phyloP scores from a whole-genome alignment of 2,888 invertebrate genomes.

The Antitype chi region DNA sequence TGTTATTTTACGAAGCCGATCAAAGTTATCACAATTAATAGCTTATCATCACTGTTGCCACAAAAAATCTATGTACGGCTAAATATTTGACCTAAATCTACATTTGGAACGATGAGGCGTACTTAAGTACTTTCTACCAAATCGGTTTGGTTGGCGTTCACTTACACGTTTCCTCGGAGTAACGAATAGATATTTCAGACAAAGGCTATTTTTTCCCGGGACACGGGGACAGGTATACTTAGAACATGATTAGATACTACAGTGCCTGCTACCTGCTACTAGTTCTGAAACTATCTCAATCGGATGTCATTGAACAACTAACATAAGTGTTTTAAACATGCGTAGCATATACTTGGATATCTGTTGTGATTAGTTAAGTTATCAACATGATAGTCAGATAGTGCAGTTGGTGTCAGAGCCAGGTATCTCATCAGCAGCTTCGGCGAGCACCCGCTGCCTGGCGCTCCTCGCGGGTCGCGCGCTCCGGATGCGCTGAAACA shows the following conservation, averaged over 20 bases:
- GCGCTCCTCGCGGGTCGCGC: slow-evolving; percentile 25
- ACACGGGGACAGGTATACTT: not conserved
- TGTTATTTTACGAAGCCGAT: not conserved
- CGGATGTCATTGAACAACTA: slow-evolving; percentile 54
- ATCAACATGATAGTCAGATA: slow-evolving; percentile 67
- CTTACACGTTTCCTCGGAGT: not conserved
- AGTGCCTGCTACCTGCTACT: slow-evolving; percentile 25
- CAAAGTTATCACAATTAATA: slow-evolving; percentile 25
- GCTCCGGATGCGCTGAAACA: slow-evolving; percentile 46
- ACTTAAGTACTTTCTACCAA: not conserved
- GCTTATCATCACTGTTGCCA: slow-evolving; percentile 25
- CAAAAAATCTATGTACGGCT: not conserved
- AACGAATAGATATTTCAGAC: not conserved
- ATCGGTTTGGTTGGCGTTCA: not conserved
- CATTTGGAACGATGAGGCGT: slow-evolving; percentile 11
- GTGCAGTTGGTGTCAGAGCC: slow-evolving; percentile 58
- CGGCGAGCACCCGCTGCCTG: slow-evolving; percentile 9
- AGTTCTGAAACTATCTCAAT: slow-evolving; percentile 48
- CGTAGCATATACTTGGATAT: slow-evolving; percentile 64
- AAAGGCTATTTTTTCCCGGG: not conserved
- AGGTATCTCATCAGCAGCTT: slow-evolving; percentile 52
- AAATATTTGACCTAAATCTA: slow-evolving; percentile 39
- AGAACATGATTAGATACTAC: slow-evolving; percentile 7
- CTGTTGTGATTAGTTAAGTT: slow-evolving; percentile 66
- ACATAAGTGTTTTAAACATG: slow-evolving; percentile 54